Base-by-base conservation (phyloP, 2,888 invertebrate species). In the Epinotia bilunana region DNA sequence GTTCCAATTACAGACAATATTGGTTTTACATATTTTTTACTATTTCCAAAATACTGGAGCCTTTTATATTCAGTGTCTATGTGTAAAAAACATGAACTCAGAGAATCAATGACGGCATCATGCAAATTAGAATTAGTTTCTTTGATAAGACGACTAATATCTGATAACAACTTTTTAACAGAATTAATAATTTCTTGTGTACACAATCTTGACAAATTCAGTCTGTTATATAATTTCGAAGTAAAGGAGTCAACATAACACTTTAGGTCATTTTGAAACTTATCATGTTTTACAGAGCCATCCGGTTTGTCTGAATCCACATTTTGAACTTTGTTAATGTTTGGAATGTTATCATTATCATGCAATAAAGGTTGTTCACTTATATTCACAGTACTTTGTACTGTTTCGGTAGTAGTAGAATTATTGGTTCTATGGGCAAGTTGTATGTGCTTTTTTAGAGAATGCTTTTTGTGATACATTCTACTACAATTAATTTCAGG, bases 321-420 rank as follows among this genome's bases (percentile, higher is more conserved):
- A n/a, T 61, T 61, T 33, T 61, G 33, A 33, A 61, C 61, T 61
- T 46, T 46, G 13, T 46, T 13, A 61, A 33, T 33, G 28, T n/a
- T 61, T 28, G 61, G 33, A 61, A 33, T 61, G n/a, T 61, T 33
- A 61, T 33, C 61, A 61, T n/a, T 61, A 61, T 61, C 61, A 61
- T 61, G 61, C 61, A 33, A n/a, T 33, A 61, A 16, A 61, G 61
- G 61, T 61, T 28, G 61, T 61, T 28, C 33, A 61, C 28, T 61
- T 28, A n/a, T 28, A 61, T 33, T 61, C 61, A 33, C 61, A 61
- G 61, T 61, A 61, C 33, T 61, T 61, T 28, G 61, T 6, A 13
- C 61, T 23, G 9, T 61, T 33, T 33, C 61, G 33, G 61, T 18
- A 61, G 61, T 33, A 46, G 46, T 46, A 46, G 13, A 46, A 61